These are phyloP conservation scores for Andrena marginata DNA, from an alignment of 2,888 invertebrate species.

Conservation along the genomic window DNA sequence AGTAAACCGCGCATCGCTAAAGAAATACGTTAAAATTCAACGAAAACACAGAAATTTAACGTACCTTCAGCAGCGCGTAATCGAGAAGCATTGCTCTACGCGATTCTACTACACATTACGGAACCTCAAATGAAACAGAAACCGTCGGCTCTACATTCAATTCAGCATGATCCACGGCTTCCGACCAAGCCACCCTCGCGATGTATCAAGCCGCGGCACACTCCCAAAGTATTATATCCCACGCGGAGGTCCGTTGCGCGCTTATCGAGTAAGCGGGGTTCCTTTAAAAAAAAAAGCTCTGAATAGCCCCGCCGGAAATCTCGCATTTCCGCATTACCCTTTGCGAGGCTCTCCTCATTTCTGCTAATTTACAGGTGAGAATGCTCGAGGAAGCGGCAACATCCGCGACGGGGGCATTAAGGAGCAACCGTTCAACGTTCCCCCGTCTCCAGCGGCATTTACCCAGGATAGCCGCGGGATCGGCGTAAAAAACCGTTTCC, in stretches of 20 bases:
- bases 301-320: conserved; percentile 20
- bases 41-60: too few species aligned
- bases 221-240: background rate
- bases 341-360: conserved; percentile 10
- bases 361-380: conserved; percentile 56
- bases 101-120: background rate
- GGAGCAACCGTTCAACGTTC: conserved; percentile 29
- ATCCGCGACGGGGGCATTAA: conserved; percentile 24
- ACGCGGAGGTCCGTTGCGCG: background rate
- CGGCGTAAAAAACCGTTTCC: conserved; percentile 58
- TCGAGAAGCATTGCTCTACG: too few species aligned
- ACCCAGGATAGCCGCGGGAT: conserved; percentile 22
- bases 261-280: conserved; percentile 23
- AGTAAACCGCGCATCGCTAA: too few species aligned
- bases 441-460: conserved; percentile 7
- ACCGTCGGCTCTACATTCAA: background rate
- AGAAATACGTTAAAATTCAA: too few species aligned
- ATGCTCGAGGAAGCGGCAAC: conserved; percentile 34
- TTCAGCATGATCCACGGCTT: background rate
- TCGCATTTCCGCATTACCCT: conserved; percentile 16
- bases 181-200: background rate
- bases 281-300: background rate
- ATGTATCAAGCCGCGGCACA: background rate
- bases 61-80: too few species aligned
- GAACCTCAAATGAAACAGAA: background rate